A percentile compares a stretch with the other conserved stretches of the same genome.
These are phyloP conservation scores for Borostomias antarcticus DNA, from an alignment of 2,797 vertebrate species.

Conservation along the genomic window DNA sequence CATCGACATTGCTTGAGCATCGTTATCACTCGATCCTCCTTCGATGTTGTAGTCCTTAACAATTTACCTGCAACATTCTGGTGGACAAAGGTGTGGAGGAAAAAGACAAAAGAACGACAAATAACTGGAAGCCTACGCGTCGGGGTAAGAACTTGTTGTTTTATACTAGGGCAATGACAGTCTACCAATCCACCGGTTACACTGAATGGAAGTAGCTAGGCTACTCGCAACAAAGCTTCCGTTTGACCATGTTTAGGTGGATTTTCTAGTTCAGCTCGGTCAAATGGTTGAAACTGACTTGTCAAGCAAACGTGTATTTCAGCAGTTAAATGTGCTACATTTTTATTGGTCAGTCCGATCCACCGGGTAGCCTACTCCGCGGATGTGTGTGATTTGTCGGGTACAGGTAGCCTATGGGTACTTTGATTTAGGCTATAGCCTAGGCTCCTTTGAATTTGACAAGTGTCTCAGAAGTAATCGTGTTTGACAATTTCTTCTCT, in stretches of 20 bases:
- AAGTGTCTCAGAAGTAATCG: too few species aligned
- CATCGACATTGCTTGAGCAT: constrained; percentile 12
- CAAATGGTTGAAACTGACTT: neutral
- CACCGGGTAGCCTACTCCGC: too few species aligned
- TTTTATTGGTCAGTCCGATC: neutral
- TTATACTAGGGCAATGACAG: neutral
- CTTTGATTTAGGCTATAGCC: too few species aligned
- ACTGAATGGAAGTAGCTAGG: too few species aligned
- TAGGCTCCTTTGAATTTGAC: too few species aligned
- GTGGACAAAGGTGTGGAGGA: too few species aligned
- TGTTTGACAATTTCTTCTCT: too few species aligned
- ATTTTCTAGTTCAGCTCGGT: neutral
- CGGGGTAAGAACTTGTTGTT: constrained; percentile 66
- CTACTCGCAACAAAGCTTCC: neutral
- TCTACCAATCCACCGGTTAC: too few species aligned
- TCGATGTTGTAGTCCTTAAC: constrained; percentile 41
- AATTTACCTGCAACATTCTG: constrained; percentile 17
- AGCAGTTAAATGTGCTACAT: neutral
- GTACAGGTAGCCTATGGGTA: too few species aligned
- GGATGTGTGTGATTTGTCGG: too few species aligned
- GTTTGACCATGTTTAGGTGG: neutral
- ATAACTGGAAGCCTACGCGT: constrained; percentile 48
- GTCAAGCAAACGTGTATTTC: neutral
- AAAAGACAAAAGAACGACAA: constrained; percentile 45
- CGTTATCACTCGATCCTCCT: constrained; percentile 15